Percentiles rank a stretch among this genome's conserved stretches.
These are phyloP conservation scores for Maniola hyperantus DNA, from an alignment of 2,888 invertebrate species.

Conservation along the genomic window DNA sequence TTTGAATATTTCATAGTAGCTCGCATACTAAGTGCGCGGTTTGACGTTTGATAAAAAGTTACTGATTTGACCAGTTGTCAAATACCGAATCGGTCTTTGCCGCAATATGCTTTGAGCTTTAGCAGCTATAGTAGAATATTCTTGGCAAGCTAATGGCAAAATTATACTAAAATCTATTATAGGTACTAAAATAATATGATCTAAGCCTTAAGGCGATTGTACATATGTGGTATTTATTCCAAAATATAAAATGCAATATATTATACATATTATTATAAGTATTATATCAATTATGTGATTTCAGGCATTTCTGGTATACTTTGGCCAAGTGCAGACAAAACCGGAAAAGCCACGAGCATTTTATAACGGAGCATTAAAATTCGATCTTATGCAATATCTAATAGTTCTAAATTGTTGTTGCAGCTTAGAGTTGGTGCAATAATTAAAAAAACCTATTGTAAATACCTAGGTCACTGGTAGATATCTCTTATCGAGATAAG, in stretches of 20 bases:
- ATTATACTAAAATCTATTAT: background rate
- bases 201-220: constrained; percentile 2
- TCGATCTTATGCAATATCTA: no score
- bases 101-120: background rate
- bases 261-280: background rate
- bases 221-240: constrained; percentile 3
- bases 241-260: constrained; percentile 12
- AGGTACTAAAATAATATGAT: background rate
- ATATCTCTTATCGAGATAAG: no score
- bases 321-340: background rate
- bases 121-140: background rate
- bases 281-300: background rate
- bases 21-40: no score
- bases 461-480: no score
- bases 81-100: background rate
- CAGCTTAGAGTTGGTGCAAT: no score
- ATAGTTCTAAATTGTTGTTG: no score
- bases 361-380: no score
- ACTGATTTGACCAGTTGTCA: no score
- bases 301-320: background rate
- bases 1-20: no score
- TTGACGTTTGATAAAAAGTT: no score
- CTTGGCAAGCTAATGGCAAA: constrained; percentile 5
- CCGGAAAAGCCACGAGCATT: no score
- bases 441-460: no score